Conservation (phyloP, 2,888 invertebrate species). For the Mythimna lalbum region DNA sequence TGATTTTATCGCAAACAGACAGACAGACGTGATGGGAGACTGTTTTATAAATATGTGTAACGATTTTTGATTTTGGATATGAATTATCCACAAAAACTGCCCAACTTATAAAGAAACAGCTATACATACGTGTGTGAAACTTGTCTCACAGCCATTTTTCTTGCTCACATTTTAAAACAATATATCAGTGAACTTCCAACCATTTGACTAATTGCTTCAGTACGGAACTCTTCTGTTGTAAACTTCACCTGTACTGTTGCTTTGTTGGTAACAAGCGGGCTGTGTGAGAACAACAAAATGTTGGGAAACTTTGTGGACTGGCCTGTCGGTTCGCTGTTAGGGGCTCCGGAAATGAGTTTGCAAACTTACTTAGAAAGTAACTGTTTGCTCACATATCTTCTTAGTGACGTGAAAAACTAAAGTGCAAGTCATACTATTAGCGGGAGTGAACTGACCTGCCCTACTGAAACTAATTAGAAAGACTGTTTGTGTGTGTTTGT, state of each 20-base stretch:
- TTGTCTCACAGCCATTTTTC: neutral
- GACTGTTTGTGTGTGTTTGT: no score
- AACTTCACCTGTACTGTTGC: slow-evolving; percentile 10
- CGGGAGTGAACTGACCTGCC: no score
- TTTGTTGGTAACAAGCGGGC: slow-evolving; percentile 4
- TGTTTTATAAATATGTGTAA: no score
- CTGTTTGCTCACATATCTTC: neutral
- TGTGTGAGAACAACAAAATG: neutral
- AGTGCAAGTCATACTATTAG: neutral
- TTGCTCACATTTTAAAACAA: neutral
- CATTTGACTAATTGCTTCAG: slow-evolving; percentile 2
- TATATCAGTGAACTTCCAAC: neutral
- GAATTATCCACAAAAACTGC: no score
- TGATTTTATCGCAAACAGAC: no score
- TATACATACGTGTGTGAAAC: no score
- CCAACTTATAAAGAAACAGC: no score
- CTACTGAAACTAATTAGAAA: no score
- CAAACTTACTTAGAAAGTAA: neutral
- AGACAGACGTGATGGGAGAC: no score
- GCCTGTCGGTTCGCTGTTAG: neutral
- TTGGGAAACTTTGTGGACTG: neutral
- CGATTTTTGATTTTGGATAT: no score
- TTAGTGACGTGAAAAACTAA: neutral
- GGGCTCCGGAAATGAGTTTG: neutral
- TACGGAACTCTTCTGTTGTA: slow-evolving; percentile 14